Evolutionary conservation across 2,888 invertebrate genomes (phyloP), one percentile per base, ranked within the genome.

Genomic region (Embidobia sp.): DNA sequence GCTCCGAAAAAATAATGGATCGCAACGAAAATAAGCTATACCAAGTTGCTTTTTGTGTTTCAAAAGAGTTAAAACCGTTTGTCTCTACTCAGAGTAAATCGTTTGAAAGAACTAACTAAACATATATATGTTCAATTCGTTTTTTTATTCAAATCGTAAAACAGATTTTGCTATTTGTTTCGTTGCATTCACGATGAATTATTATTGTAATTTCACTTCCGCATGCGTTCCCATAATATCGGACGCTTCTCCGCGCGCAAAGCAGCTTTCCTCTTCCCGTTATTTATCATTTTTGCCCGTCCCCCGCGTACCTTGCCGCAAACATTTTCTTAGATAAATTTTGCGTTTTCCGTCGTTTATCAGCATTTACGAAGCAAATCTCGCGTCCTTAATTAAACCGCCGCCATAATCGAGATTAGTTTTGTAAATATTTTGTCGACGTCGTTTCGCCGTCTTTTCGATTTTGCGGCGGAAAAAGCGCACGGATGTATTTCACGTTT

Each of bases 121-220:
- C n/a, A n/a, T n/a, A n/a, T n/a, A n/a, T n/a, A n/a, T n/a, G n/a
- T n/a, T n/a, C n/a, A n/a, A n/a, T n/a, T n/a, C n/a, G n/a, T n/a
- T n/a, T n/a, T n/a, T n/a, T n/a, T n/a, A n/a, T n/a, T n/a, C n/a
- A n/a, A n/a, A n/a, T n/a, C n/a, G n/a, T n/a, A n/a, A n/a, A n/a
- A n/a, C n/a, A n/a, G n/a, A n/a, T n/a, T n/a, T n/a, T n/a, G n/a
- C n/a, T n/a, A n/a, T n/a, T n/a, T n/a, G n/a, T n/a, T n/a, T n/a
- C n/a, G n/a, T n/a, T n/a, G n/a, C n/a, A n/a, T n/a, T n/a, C n/a
- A n/a, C n/a, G n/a, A n/a, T n/a, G n/a, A n/a, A 67, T 72, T 77
- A 67, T 77, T 72, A 77, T 77, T 72, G 67, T 72, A 72, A 77
- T 72, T 76, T 63, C 64, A 70, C 59, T 69, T 77, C 67, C 72